A percentile compares a stretch with the other conserved stretches of the same genome.
phyloP scores from a whole-genome alignment of 2,113 vertebrate species.

The Ochotona curzoniae region DNA sequence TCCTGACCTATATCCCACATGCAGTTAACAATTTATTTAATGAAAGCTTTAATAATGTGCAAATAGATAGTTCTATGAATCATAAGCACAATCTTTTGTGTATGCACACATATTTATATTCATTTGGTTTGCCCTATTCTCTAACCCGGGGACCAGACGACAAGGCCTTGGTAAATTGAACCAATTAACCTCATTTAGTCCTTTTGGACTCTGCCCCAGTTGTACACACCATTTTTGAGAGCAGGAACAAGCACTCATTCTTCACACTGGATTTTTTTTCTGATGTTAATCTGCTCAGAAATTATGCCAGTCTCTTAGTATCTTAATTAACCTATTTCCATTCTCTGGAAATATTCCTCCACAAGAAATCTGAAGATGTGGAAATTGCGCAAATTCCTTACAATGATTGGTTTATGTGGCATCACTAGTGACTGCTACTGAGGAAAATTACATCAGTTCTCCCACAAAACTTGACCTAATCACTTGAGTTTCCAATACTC shows the following conservation, averaged over 20 bases:
- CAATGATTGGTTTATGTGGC: not conserved
- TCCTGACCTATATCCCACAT: conserved; percentile 25
- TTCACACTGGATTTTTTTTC: conserved; percentile 41
- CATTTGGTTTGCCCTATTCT: not conserved
- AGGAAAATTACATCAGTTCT: not conserved
- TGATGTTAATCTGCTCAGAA: conserved; percentile 55
- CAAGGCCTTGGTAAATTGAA: conserved; percentile 58
- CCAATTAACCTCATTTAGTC: conserved; percentile 70
- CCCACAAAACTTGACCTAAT: not conserved
- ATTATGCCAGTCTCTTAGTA: conserved; percentile 61
- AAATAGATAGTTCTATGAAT: conserved; percentile 50
- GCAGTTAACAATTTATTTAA: conserved; percentile 33
- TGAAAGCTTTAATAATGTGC: not conserved
- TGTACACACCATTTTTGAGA: conserved; percentile 56
- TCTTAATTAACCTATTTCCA: conserved; percentile 66
- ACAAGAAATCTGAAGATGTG: conserved; percentile 17
- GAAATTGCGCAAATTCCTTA: not conserved
- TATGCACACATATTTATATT: conserved; percentile 30
- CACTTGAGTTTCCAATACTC: not conserved
- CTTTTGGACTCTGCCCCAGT: conserved; percentile 64
- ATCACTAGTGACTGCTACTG: not conserved
- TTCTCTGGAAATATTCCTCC: conserved; percentile 41
- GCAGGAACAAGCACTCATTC: conserved; percentile 63
- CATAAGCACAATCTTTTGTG: conserved; percentile 28
- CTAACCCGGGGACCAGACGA: conserved; percentile 37